Base-by-base conservation (phyloP, 1,140 invertebrate genomes). In the Asobara japonica region DNA sequence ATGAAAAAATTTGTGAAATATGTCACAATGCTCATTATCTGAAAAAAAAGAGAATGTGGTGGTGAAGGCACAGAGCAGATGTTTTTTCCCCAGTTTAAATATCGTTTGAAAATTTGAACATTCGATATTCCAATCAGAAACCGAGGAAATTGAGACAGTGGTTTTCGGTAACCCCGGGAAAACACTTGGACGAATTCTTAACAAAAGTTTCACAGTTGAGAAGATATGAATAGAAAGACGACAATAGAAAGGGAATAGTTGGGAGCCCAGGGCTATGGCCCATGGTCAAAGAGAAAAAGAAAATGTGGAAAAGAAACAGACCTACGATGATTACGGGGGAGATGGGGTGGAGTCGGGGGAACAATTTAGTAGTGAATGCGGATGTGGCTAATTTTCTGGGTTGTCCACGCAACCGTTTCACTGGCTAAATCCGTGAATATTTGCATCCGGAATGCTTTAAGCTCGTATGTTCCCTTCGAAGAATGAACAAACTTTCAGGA, bases 311-410 rank as follows among this genome's bases (percentile, higher is more conserved):
- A 41, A 41, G 38, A n/a, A 41, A 41, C 38, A 6, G 38, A 13
- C 48, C 7, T 11, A 22, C 16, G 48, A 22, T 51, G 48, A 51
- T 51, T 51, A 51, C 22, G 48, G 18, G 48, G 48, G 68, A 61
- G 31, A 51, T 3, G 36, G n/a, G 61, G 69, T 65, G 45, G 61
- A 67, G 75, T 73, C 66, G 76, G 76, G 76, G 62, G 78, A 78
- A 80, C 81, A 81, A 80, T 83, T 83, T 83, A 78, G 71, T 77
- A 71, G 76, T 77, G 75, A 78, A 80, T 79, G 78, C 84, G 83
- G 83, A 85, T 85, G 82, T 83, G 76, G 78, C 83, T 84, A 83
- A 85, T 85, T 85, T 84, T 84, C 82, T 83, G 81, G 79, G 75
- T 81, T 80, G 77, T 79, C 80, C 79, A 80, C 81, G 74, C 80